Conservation (phyloP, 2,797 vertebrate genomes). For the Anguilla marmorata region DNA sequence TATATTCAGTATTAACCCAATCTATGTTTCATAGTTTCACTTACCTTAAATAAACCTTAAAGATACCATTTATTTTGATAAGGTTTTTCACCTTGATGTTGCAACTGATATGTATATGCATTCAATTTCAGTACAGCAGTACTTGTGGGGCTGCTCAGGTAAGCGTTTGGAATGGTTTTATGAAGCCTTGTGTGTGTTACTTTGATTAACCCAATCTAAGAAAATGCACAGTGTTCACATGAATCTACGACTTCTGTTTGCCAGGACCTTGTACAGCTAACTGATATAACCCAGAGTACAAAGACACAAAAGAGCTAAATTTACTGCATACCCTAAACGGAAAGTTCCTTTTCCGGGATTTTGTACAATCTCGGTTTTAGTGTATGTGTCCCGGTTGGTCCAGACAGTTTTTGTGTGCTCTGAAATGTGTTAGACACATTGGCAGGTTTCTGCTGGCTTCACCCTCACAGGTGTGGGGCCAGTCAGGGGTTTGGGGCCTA, state of each 20-base stretch:
- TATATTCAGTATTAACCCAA: not conserved
- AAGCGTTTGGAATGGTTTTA: constrained; percentile 66
- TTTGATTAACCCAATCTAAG: constrained; percentile 50
- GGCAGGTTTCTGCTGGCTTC: too few species aligned
- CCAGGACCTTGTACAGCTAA: not conserved
- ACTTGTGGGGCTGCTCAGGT: constrained; percentile 97
- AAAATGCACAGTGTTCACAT: constrained; percentile 48
- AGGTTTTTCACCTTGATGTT: constrained; percentile 36
- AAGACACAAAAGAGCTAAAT: not conserved
- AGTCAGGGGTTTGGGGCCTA: too few species aligned
- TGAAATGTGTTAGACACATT: too few species aligned
- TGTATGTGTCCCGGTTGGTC: too few species aligned
- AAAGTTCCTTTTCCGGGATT: not conserved
- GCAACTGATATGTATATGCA: constrained; percentile 63
- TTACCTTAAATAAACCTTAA: not conserved
- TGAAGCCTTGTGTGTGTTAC: constrained; percentile 29
- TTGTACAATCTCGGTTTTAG: too few species aligned
- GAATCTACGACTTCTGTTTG: constrained; percentile 26
- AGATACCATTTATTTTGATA: not conserved
- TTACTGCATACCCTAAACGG: not conserved
- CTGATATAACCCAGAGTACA: not conserved
- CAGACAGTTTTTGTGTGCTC: too few species aligned
- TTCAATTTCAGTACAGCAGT: constrained; percentile 91
- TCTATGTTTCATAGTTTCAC: not conserved
- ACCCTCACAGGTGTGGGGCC: too few species aligned